Evolutionary conservation across 2,797 vertebrate genomes (phyloP).

Genomic region (Champsocephalus gunnari): DNA sequence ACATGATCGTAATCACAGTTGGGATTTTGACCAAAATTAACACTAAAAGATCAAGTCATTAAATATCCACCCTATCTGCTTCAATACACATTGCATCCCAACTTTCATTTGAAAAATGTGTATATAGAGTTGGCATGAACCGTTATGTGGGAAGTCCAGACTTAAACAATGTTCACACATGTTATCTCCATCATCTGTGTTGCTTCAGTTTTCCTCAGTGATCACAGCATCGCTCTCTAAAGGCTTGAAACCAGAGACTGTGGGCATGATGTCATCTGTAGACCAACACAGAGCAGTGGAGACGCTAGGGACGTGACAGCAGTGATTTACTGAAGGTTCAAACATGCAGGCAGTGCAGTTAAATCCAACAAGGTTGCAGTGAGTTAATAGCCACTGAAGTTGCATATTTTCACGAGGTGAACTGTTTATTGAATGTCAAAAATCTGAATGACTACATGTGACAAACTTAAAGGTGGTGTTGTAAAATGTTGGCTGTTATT

Average conservation of each 20-base stretch:
- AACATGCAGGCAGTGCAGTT: conserved; percentile 19
- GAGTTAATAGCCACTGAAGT: conserved; percentile 30
- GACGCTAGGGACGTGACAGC: conserved; percentile 26
- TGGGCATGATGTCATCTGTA: conserved; percentile 48
- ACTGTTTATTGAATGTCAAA: conserved; percentile 28
- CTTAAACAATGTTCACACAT: conserved; percentile 29
- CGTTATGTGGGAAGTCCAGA: neutral
- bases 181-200: conserved; percentile 38
- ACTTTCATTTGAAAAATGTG: neutral
- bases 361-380: conserved; percentile 31
- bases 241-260: conserved; percentile 48
- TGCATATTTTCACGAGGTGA: conserved; percentile 27
- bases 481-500: neutral
- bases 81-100: conserved; percentile 10
- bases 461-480: neutral
- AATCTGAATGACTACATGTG: conserved; percentile 9
- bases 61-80: conserved; percentile 11
- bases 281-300: conserved; percentile 26
- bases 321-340: conserved; percentile 43
- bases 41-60: neutral
- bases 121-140: neutral
- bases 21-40: conserved; percentile 10
- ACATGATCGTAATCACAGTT: neutral
- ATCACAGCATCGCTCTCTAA: conserved; percentile 33
- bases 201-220: conserved; percentile 20